Evolutionary conservation across 2,888 invertebrate species (phyloP).

Genomic region (Amblyteles armatorius): DNA sequence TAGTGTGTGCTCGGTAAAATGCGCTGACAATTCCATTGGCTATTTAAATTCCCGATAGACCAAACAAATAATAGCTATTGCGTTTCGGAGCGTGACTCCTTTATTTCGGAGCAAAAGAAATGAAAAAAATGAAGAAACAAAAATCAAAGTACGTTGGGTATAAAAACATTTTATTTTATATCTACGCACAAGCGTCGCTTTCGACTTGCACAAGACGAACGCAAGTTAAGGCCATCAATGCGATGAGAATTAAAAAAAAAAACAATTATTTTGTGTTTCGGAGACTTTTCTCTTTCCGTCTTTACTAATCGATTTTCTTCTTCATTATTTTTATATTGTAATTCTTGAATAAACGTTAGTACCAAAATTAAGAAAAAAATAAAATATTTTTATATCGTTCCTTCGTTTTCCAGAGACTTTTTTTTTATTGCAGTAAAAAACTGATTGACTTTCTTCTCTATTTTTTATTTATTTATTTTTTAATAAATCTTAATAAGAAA

Average conservation of each 20-base stretch:
- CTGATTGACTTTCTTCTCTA: neutral
- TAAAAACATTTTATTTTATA: neutral
- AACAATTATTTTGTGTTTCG: no score
- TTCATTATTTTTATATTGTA: no score
- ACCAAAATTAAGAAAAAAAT: neutral
- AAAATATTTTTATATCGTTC: no score
- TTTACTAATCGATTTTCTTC: no score
- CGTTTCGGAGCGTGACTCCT: neutral
- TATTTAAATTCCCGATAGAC: constrained; percentile 29
- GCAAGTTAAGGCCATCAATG: neutral
- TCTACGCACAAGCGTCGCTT: neutral
- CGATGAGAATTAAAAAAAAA: no score
- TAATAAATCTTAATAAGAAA: neutral
- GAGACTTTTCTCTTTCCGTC: no score
- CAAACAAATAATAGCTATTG: neutral
- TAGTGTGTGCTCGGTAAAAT: neutral
- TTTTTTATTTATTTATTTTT: neutral
- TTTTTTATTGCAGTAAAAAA: no score
- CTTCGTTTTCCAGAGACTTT: no score
- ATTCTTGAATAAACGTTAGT: no score
- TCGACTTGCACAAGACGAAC: neutral
- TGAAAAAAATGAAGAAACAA: neutral
- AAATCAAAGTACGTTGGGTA: neutral
- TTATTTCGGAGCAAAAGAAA: neutral
- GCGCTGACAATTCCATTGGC: constrained; percentile 4